phyloP scores from a whole-genome alignment of 2,113 vertebrate species.

The Ictalurus punctatus region DNA sequence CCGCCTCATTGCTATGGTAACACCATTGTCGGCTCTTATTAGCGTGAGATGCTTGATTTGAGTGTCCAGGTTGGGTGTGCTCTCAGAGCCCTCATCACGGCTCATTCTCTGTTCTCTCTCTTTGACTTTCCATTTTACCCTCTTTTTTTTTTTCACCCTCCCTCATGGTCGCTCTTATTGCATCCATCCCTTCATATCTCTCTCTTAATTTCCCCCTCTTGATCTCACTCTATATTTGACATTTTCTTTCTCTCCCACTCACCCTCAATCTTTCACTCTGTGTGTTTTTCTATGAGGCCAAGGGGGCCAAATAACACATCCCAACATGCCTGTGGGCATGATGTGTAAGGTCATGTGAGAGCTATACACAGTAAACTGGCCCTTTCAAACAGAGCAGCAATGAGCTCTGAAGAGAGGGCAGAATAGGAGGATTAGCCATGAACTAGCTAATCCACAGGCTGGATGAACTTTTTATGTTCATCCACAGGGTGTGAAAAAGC shows the following conservation, averaged over 20 bases:
- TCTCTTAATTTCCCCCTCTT: slow-evolving; percentile 30
- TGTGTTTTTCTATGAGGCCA: neutral
- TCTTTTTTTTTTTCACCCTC: slow-evolving; percentile 7
- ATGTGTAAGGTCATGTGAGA: slow-evolving; percentile 32
- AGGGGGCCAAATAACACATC: slow-evolving; percentile 16
- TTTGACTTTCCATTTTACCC: slow-evolving; percentile 34
- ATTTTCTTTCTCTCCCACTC: neutral
- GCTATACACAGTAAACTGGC: neutral
- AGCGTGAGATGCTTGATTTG: slow-evolving; percentile 61
- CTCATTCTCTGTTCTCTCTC: slow-evolving; percentile 34
- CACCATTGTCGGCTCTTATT: slow-evolving; percentile 48
- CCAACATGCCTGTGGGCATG: neutral
- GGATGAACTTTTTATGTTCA: too few relatives aligned
- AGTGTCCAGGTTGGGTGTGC: slow-evolving; percentile 46
- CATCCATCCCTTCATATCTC: slow-evolving; percentile 26
- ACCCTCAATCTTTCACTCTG: neutral
- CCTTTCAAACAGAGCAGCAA: slow-evolving; percentile 6
- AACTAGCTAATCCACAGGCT: neutral
- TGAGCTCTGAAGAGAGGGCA: neutral
- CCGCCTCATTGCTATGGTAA: slow-evolving; percentile 50
- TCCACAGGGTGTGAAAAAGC: slow-evolving; percentile 2
- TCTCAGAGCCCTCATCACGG: slow-evolving; percentile 43
- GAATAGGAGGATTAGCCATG: slow-evolving; percentile 3
- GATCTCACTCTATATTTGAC: neutral
- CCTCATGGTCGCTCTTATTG: slow-evolving; percentile 26